phyloP scores from a whole-genome alignment of 1,140 invertebrate species.

The Venturia canescens region DNA sequence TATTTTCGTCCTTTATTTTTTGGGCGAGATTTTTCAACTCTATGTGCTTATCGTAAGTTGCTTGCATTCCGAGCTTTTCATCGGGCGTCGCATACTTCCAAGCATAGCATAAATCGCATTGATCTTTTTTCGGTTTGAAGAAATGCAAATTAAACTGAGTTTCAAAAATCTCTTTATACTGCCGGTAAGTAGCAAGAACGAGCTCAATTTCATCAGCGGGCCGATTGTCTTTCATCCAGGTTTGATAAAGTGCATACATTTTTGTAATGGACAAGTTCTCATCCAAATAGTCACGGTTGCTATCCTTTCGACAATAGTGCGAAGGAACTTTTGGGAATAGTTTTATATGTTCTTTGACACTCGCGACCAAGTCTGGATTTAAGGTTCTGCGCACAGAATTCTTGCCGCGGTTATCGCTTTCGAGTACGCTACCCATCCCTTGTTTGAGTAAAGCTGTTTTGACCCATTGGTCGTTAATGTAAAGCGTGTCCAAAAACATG shows the following conservation, averaged over 20 bases:
- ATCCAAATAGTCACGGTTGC: conserved; percentile 64
- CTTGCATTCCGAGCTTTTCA: conserved; percentile 52
- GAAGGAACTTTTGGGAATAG: conserved; percentile 64
- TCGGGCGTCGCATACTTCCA: conserved; percentile 62
- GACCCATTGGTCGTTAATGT: conserved; percentile 57
- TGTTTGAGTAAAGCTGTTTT: conserved; percentile 55
- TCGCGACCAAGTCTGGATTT: conserved; percentile 53
- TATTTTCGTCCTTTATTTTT: conserved; percentile 66
- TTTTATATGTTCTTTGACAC: conserved; percentile 59
- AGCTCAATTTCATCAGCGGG: conserved; percentile 48
- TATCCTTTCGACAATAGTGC: conserved; percentile 62
- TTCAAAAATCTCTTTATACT: conserved; percentile 65
- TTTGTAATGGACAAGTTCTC: conserved; percentile 63
- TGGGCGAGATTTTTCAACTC: conserved; percentile 61
- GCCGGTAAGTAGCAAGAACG: conserved; percentile 51
- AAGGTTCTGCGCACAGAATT: conserved; percentile 52
- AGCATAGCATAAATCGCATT: conserved; percentile 66
- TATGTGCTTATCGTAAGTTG: conserved; percentile 62
- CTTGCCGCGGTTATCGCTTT: conserved; percentile 56
- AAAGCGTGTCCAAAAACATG: conserved; percentile 65
- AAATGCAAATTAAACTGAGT: conserved; percentile 67
- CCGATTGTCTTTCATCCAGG: conserved; percentile 45
- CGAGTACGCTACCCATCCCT: conserved; percentile 47
- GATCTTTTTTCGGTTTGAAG: conserved; percentile 71
- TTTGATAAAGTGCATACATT: conserved; percentile 62